These are phyloP conservation scores for Trichogramma pretiosum DNA, from an alignment of 1,140 invertebrate genomes.

Conservation along the genomic window DNA sequence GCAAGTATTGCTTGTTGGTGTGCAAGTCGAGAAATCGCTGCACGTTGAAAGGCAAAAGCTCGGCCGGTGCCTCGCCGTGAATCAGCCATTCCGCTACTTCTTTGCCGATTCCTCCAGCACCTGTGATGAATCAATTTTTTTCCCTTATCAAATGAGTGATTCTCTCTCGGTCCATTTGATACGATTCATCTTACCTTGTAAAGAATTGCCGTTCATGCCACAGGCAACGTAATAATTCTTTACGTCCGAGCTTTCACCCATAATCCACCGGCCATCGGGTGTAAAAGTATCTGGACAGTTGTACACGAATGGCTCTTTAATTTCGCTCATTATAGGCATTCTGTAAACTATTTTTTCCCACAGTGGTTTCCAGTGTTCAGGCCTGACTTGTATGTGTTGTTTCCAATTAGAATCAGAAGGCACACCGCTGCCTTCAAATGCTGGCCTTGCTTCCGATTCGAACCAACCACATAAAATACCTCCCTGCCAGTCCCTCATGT, in stretches of 20 bases:
- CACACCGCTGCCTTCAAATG: constrained; percentile 51
- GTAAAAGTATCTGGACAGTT: constrained; percentile 73
- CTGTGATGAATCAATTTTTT: too few species aligned
- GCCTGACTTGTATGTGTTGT: constrained; percentile 45
- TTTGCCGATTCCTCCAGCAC: constrained; percentile 67
- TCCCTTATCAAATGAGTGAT: too few species aligned
- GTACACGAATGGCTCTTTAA: constrained; percentile 49
- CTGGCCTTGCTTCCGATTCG: constrained; percentile 56
- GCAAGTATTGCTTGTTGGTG: constrained; percentile 68
- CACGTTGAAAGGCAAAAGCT: constrained; percentile 60
- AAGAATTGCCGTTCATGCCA: constrained; percentile 57
- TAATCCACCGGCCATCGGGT: constrained; percentile 58
- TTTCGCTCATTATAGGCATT: constrained; percentile 53
- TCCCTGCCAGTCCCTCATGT: constrained; percentile 49
- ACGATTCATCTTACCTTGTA: constrained; percentile 47
- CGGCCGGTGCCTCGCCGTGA: constrained; percentile 54
- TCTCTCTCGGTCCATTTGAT: too few species aligned
- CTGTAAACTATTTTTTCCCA: constrained; percentile 58
- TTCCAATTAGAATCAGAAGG: constrained; percentile 50
- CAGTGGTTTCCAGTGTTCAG: constrained; percentile 56
- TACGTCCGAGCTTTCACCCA: constrained; percentile 67
- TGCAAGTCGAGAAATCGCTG: constrained; percentile 74
- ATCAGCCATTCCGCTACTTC: constrained; percentile 68
- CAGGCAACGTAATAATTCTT: constrained; percentile 78
- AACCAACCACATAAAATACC: constrained; percentile 62